phyloP scores from a whole-genome alignment of 35 echinoderm and acorn worm genomes.

The Acanthaster planci region DNA sequence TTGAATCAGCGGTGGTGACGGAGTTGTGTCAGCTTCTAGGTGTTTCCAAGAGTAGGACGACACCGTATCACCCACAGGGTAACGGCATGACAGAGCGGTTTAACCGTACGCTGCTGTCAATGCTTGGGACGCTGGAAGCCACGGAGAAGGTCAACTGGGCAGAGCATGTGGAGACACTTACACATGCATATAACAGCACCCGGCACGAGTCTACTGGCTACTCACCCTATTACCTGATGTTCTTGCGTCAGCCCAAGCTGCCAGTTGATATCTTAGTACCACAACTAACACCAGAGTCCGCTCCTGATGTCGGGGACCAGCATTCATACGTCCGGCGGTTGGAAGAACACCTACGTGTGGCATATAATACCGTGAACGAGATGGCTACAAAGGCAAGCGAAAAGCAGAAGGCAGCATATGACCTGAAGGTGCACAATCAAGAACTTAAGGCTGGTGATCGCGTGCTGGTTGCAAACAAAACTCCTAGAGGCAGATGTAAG shows the following conservation, averaged over 20 bases:
- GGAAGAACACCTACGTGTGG: neutral
- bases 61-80: no score
- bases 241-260: conserved; percentile 5
- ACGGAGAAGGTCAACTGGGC: conserved; percentile 18
- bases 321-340: neutral
- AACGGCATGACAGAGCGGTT: conserved; percentile 32
- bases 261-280: conserved; percentile 38
- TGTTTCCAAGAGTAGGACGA: conserved; percentile 44
- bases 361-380: neutral
- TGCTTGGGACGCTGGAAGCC: conserved; percentile 36
- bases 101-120: conserved; percentile 38
- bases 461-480: conserved; percentile 16
- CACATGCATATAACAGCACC: conserved; percentile 51
- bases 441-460: neutral
- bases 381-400: neutral
- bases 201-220: conserved; percentile 42
- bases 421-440: neutral
- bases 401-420: conserved; percentile 1
- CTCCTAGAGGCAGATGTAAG: neutral
- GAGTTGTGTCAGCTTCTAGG: conserved; percentile 49
- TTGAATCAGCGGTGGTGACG: conserved; percentile 38
- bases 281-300: neutral
- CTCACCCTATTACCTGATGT: conserved; percentile 45
- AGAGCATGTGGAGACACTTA: conserved; percentile 7
- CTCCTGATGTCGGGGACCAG: neutral